Conservation (phyloP, 2,888 invertebrate genomes). For the Drosophila melanocephala region DNA sequence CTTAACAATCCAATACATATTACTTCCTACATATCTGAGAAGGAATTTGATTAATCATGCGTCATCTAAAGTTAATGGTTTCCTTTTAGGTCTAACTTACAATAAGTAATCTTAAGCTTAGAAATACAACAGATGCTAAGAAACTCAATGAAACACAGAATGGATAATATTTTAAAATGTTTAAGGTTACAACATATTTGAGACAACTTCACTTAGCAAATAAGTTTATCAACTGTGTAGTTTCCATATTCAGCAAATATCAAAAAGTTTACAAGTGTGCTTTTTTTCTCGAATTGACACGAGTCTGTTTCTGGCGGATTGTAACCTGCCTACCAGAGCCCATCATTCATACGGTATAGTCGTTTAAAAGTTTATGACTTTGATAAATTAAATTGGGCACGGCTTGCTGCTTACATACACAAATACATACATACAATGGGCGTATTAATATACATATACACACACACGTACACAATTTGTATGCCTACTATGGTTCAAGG, state of each 20-base stretch:
- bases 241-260: slow-evolving; percentile 3
- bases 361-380: slow-evolving; percentile 77
- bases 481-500: slow-evolving; percentile 15
- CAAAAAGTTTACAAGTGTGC: not conserved
- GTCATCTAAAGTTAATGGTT: not conserved
- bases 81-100: not conserved
- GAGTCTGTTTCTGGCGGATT: slow-evolving; percentile 14
- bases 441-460: slow-evolving; percentile 26
- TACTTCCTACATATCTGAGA: not conserved
- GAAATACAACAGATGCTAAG: not conserved
- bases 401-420: slow-evolving; percentile 21
- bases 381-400: slow-evolving; percentile 79
- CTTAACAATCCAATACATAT: not conserved
- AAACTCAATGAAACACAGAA: not conserved
- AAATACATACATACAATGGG: not conserved
- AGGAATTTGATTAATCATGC: not conserved
- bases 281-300: slow-evolving; percentile 30
- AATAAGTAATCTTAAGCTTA: not conserved
- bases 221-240: not conserved
- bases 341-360: slow-evolving; percentile 60
- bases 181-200: not conserved
- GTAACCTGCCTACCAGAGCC: slow-evolving; percentile 16
- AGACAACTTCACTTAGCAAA: not conserved
- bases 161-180: not conserved
- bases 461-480: not conserved